Percentiles rank a stretch among this genome's conserved stretches.
Conservation (phyloP, 2,888 invertebrate species). For the Caenorhabditis uteleia region DNA sequence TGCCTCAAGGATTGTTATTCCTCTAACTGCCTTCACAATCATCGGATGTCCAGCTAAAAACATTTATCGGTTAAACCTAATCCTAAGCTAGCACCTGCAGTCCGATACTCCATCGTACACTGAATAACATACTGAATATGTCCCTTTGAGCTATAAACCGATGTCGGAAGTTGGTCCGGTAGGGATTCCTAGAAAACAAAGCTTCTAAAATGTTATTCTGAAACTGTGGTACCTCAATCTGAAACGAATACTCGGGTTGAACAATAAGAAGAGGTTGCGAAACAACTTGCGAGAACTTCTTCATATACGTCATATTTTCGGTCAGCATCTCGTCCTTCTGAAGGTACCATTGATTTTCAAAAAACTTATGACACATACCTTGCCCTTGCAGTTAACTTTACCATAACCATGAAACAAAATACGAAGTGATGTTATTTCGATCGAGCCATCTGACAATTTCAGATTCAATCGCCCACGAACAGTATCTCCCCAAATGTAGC, state of each 20-base stretch:
- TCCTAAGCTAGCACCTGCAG: constrained; percentile 7
- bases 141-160: constrained; percentile 35
- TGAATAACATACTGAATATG: constrained; percentile 34
- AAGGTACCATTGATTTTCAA: constrained; percentile 1
- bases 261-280: constrained; percentile 17
- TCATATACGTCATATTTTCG: constrained; percentile 39
- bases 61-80: background rate
- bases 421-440: constrained; percentile 39
- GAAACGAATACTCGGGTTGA: constrained; percentile 22
- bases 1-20: constrained; percentile 52
- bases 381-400: constrained; percentile 35
- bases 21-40: constrained; percentile 51
- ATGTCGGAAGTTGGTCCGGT: constrained; percentile 37
- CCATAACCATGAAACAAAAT: constrained; percentile 40
- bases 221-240: constrained; percentile 16
- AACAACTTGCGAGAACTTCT: constrained; percentile 23
- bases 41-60: constrained; percentile 41
- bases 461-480: constrained; percentile 34
- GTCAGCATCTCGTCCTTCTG: constrained; percentile 32
- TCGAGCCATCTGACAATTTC: constrained; percentile 31
- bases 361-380: constrained; percentile 4
- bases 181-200: constrained; percentile 25
- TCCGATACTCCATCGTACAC: constrained; percentile 34
- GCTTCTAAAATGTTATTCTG: background rate
- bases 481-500: constrained; percentile 37